Evolutionary conservation across 2,113 vertebrate genomes (phyloP), one percentile per base, ranked within the genome.

Genomic region (Alectura lathami): DNA sequence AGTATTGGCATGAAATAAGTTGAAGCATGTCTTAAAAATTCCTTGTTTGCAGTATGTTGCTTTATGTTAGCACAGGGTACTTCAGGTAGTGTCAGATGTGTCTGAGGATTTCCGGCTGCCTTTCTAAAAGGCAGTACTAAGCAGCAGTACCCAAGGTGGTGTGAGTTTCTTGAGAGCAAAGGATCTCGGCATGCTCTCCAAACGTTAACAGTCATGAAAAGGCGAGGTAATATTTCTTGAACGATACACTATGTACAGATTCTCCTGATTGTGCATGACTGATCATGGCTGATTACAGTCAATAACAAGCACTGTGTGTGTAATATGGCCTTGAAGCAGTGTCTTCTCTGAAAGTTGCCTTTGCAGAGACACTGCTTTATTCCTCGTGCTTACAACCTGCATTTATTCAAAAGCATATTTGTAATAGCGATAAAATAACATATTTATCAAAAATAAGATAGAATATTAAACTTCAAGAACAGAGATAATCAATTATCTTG

Each of bases 81-180:
- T 95, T 90, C 53, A 88, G 72, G 79, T 82, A 83, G 63, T 51
- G 47, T n/a, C 83, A 26, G 90, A 83, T 90, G 79, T 34, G 72
- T 93, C 90, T 93, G 92, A 85, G 78, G 91, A 88, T 87, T 84
- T 60, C 78, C 18, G 88, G 88, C 89, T 80, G 59, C 47, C 76
- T 73, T 93, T 83, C 32, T 22, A 34, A 59, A 76, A 48, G 1
- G 0, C 73, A 66, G 32, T 68, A 77, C 2, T 79, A 48, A 82
- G 43, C 53, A 56, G 20, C 32, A 63, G 38, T 85, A 73, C 30
- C 87, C 73, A 57, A 95, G 84, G 76, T 29, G 70, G 26, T 48
- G 4, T 60, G 62, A 68, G 67, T 82, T 91, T 86, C 57, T 72
- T 47, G 56, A 83, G 40, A 45, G 64, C 53, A 76, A 64, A 62